Conservation (phyloP, 2,888 invertebrate genomes). For the Gerris lacustris region DNA sequence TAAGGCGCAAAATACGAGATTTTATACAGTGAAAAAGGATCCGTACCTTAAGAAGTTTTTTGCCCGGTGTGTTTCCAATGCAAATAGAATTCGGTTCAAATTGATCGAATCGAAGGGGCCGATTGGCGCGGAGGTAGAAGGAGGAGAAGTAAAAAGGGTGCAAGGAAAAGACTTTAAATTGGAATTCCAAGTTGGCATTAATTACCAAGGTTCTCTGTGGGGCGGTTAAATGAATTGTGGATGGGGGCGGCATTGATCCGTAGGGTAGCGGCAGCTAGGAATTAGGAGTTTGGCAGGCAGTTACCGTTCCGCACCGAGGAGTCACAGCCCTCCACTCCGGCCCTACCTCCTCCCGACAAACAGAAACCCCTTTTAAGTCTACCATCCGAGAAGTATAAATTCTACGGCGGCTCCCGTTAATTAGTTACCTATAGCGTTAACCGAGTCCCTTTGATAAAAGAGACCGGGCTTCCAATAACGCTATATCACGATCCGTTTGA, state of each 20-base stretch:
- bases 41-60: too few relatives aligned
- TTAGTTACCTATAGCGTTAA: too few relatives aligned
- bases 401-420: too few relatives aligned
- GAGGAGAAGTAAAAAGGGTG: not conserved
- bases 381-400: too few relatives aligned
- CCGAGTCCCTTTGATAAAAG: too few relatives aligned
- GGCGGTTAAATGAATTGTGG: conserved; percentile 27
- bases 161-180: conserved; percentile 27
- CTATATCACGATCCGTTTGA: too few relatives aligned
- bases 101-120: conserved; percentile 19
- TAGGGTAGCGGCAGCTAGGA: not conserved
- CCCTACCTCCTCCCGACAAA: conserved; percentile 17
- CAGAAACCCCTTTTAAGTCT: conserved; percentile 17
- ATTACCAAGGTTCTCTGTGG: conserved; percentile 19
- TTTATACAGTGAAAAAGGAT: too few relatives aligned
- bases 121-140: not conserved
- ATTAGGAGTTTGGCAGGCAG: conserved; percentile 1
- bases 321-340: conserved; percentile 9
- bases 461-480: too few relatives aligned
- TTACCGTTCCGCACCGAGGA: conserved; percentile 2
- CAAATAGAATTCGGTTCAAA: conserved; percentile 26
- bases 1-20: too few relatives aligned
- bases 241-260: conserved; percentile 4
- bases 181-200: conserved; percentile 27
- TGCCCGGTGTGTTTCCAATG: conserved; percentile 13